Base-by-base conservation (phyloP, 2,113 vertebrate species). In the Leptodactylus fuscus region DNA sequence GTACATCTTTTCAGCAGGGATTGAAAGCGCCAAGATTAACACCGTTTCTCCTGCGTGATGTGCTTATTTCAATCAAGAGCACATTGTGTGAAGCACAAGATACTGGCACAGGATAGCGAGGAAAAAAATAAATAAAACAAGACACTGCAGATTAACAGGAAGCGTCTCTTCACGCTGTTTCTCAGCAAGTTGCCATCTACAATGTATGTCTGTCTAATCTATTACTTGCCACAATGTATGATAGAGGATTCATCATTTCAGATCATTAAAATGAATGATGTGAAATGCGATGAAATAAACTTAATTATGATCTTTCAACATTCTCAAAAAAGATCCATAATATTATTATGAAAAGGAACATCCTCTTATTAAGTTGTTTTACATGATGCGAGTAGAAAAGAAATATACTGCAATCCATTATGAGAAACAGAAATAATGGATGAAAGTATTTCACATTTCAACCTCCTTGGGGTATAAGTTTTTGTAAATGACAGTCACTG, bases 11-110 rank as follows among this genome's bases (percentile, higher is more conserved):
- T 85, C 74, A 78, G 46, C 16, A 18, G 22, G n/a, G 20, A 77
- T n/a, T 78, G 44, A 85, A 79, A 85, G 83, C 32, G 11, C 13
- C 7, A 29, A 53, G 44, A 67, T 78, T 69, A 46, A 38, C 22
- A 36, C 60, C 2, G 34, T 4, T 34, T 85, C 4, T 44, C 67
- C 46, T 79, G 74, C 16, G 67, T 85, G 29, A 69, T 79, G 46
- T 36, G 62, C 38, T 85, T 85, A 78, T 79, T 49, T 79, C 75
- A 78, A 77, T 84, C 82, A 84, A 77, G 71, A 36, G 13, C 41
- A 49, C 58, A 85, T 85, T 85, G 74, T 85, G 60, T 70, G 58
- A 69, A 67, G 22, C 51, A 74, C 12, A 24, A 73, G 74, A 78
- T 38, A 67, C 58, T 85, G 60, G 27, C 58, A 78, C 15, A 48